Conservation (phyloP, 1,140 invertebrate genomes). For the Pseudomyrmex sp. region DNA sequence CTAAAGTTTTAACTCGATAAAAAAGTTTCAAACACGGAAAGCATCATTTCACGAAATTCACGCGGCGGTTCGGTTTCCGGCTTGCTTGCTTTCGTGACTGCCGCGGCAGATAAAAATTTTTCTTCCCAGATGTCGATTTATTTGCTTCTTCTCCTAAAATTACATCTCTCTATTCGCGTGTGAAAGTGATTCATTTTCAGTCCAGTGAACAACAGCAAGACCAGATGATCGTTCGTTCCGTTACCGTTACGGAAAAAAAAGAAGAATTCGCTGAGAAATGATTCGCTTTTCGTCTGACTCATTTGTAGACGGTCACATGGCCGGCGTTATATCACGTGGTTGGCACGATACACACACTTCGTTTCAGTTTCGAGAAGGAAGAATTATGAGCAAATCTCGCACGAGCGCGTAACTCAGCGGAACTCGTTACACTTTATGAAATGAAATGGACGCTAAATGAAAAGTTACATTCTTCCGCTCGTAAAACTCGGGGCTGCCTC, state of each 20-base stretch:
- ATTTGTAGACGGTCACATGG: slow-evolving; percentile 1
- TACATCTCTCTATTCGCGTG: not conserved
- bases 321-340: not conserved
- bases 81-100: slow-evolving; percentile 7
- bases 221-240: slow-evolving; percentile 8
- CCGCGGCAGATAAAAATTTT: slow-evolving; percentile 5
- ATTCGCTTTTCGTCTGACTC: not conserved
- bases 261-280: slow-evolving; percentile 19
- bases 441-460: slow-evolving; percentile 72
- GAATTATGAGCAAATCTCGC: slow-evolving; percentile 57
- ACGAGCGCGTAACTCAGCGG: slow-evolving; percentile 49
- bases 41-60: slow-evolving; percentile 34
- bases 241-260: slow-evolving; percentile 7
- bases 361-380: slow-evolving; percentile 52
- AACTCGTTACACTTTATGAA: slow-evolving; percentile 72
- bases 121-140: not conserved
- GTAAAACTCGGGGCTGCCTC: slow-evolving; percentile 46
- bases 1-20: slow-evolving; percentile 61
- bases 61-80: slow-evolving; percentile 28
- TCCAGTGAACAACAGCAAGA: no score
- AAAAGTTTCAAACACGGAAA: slow-evolving; percentile 47
- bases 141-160: not conserved
- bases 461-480: slow-evolving; percentile 70
- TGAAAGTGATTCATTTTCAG: no score
- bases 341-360: slow-evolving; percentile 32